Percentiles rank a stretch among this genome's conserved stretches.
phyloP scores from a whole-genome alignment of 92 coral and sea anemone genomes.

The Bergia puertoricense region DNA sequence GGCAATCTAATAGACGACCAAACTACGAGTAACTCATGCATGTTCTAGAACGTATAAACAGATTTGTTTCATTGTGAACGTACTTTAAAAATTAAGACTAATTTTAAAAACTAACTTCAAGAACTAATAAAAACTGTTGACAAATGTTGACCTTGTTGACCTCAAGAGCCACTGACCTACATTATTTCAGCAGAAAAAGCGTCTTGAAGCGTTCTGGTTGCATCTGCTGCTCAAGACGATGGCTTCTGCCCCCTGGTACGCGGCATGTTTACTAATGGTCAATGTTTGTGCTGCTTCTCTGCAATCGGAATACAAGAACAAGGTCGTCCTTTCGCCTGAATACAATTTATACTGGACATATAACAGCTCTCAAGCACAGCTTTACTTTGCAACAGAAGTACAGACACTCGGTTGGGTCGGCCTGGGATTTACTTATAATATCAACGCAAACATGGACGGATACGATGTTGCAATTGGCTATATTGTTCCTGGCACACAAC shows the following conservation, averaged over 20 bases:
- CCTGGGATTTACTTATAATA: slow-evolving; percentile 25
- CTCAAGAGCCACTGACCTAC: not conserved
- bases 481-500: not conserved
- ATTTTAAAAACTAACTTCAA: no score
- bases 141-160: not conserved
- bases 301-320: slow-evolving; percentile 16
- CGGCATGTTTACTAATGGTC: not conserved
- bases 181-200: not conserved
- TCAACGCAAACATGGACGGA: slow-evolving; percentile 31
- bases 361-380: slow-evolving; percentile 9
- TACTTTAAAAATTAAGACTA: no score
- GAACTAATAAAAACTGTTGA: no score
- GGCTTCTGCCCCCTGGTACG: not conserved
- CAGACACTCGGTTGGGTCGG: slow-evolving; percentile 20
- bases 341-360: slow-evolving; percentile 34
- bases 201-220: not conserved
- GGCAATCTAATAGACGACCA: no score
- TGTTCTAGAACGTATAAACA: no score
- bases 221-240: slow-evolving; percentile 13
- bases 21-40: no score
- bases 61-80: no score
- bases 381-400: slow-evolving; percentile 32
- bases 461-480: slow-evolving; percentile 34
- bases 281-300: not conserved
- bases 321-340: not conserved